These are phyloP conservation scores for Protobothrops mucrosquamatus DNA, from an alignment of 2,113 vertebrate species.

Conservation along the genomic window DNA sequence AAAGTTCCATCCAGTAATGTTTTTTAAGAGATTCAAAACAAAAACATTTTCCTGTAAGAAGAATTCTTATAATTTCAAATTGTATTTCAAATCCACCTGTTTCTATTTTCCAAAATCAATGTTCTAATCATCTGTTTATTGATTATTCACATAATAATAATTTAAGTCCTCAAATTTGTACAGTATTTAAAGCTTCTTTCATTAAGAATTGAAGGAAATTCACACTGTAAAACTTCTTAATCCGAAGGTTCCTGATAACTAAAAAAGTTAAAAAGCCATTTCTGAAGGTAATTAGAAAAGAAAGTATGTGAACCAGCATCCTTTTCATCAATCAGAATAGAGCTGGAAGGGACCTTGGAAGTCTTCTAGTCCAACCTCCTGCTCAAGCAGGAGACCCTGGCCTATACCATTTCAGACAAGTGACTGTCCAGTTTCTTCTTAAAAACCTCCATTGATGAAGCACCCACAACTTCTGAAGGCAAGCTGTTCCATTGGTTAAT, in stretches of 20 bases:
- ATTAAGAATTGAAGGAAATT: neutral
- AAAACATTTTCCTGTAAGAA: neutral
- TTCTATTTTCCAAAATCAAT: neutral
- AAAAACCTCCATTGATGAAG: too few relatives aligned
- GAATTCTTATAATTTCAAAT: neutral
- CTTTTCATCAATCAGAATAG: neutral
- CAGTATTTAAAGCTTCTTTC: neutral
- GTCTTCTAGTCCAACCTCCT: too few relatives aligned
- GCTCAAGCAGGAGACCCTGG: too few relatives aligned
- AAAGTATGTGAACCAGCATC: neutral
- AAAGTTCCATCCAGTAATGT: neutral
- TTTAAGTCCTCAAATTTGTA: neutral
- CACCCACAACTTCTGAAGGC: too few relatives aligned
- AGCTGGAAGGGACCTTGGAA: too few relatives aligned
- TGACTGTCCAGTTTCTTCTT: too few relatives aligned
- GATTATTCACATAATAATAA: neutral
- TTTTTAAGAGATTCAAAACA: neutral
- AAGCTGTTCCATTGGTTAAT: too few relatives aligned
- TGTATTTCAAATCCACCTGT: neutral
- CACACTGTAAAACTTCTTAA: neutral
- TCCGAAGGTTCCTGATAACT: neutral
- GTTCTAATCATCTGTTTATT: neutral
- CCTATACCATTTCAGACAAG: too few relatives aligned
- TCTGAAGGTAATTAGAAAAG: neutral
- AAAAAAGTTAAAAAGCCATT: neutral